Conservation (phyloP, 2,113 vertebrate species). For the Oncorhynchus tshawytscha region DNA sequence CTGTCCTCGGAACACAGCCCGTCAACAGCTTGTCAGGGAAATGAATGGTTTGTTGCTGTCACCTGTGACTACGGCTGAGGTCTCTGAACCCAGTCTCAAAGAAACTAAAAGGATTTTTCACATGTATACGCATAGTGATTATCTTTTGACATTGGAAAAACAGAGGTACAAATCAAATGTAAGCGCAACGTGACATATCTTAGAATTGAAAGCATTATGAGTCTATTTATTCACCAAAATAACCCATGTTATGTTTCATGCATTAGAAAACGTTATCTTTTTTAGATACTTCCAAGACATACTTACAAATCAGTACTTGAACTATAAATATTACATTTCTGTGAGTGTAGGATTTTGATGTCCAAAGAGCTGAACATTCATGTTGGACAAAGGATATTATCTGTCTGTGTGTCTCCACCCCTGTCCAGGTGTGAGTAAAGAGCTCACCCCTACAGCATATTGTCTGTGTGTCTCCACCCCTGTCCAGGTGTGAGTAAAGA, state of each 20-base stretch:
- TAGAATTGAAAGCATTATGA: too few relatives aligned
- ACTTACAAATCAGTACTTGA: too few relatives aligned
- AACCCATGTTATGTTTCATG: too few relatives aligned
- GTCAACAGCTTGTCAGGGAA: slow-evolving; percentile 93
- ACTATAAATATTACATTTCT: too few relatives aligned
- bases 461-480: neutral
- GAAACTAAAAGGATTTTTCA: slow-evolving; percentile 83
- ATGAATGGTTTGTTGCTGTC: slow-evolving; percentile 95
- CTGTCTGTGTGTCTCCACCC: neutral
- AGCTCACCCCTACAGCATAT: slow-evolving; percentile 40
- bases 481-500: slow-evolving; percentile 48
- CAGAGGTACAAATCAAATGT: neutral
- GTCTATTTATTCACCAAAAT: too few relatives aligned
- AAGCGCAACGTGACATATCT: too few relatives aligned
- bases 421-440: slow-evolving; percentile 48
- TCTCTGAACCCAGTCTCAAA: slow-evolving; percentile 90
- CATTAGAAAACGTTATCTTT: too few relatives aligned
- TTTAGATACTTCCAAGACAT: too few relatives aligned
- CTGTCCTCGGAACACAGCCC: slow-evolving; percentile 74
- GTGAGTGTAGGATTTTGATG: too few relatives aligned
- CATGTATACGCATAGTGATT: slow-evolving; percentile 17
- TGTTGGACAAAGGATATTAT: too few relatives aligned
- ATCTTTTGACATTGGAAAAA: neutral
- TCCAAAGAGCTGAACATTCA: too few relatives aligned
- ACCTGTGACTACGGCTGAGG: slow-evolving; percentile 84